Percentiles rank a stretch among this genome's conserved stretches.
Conservation (phyloP, 2,888 invertebrate species). For the Sinopyrophorus schimmeli region DNA sequence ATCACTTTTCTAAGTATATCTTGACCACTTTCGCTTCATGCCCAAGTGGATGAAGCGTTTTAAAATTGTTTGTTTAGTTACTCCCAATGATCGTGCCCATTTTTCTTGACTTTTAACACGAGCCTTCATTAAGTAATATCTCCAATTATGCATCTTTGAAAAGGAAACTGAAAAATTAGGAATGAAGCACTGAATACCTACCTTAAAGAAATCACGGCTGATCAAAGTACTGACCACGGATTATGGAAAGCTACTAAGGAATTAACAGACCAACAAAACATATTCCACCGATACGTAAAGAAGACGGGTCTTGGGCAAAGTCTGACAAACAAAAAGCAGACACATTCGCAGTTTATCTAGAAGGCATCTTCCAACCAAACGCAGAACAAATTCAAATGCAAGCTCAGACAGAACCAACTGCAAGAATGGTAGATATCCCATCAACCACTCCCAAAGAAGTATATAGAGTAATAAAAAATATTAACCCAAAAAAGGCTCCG, state of each 20-base stretch:
- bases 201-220: conserved; percentile 13
- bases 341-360: conserved; percentile 10
- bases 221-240: conserved; percentile 8
- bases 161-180: conserved; percentile 5
- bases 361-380: conserved; percentile 11
- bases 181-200: conserved; percentile 8
- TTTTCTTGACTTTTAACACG: no score
- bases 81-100: no score
- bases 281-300: conserved; percentile 9
- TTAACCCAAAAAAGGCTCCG: no score
- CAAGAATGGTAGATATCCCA: conserved; percentile 2
- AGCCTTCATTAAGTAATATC: no score
- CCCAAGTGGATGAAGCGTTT: no score
- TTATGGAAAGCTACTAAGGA: conserved; percentile 14
- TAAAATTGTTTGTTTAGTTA: no score
- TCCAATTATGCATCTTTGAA: no score
- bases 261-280: conserved; percentile 10
- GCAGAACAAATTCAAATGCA: conserved; percentile 6
- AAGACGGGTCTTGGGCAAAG: conserved; percentile 13
- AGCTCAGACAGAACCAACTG: conserved; percentile 2
- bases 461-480: no score
- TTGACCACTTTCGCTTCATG: no score
- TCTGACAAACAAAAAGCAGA: conserved; percentile 11
- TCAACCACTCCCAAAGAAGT: no score
- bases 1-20: no score